phyloP scores from a whole-genome alignment of 2,113 vertebrate species.

The Speoplatyrhinus poulsoni region DNA sequence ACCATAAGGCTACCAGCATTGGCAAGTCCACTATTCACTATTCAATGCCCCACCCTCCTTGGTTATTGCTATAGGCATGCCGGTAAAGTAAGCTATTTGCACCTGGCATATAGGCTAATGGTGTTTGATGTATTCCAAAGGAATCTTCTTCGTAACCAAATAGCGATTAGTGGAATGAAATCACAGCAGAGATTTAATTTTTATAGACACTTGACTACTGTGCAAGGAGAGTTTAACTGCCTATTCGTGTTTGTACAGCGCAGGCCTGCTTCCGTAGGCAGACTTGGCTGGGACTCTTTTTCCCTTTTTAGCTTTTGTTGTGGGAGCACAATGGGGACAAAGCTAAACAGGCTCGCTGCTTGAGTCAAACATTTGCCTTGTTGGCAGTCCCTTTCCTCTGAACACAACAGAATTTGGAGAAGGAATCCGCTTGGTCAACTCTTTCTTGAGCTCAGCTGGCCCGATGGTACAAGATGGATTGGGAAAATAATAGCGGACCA shows the following conservation, averaged over 20 bases:
- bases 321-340: slow-evolving; percentile 18
- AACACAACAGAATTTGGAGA: slow-evolving; percentile 32
- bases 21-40: no score
- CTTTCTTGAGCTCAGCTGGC: slow-evolving; percentile 42
- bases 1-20: no score
- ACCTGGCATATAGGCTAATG: no score
- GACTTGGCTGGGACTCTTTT: neutral
- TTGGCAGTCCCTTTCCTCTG: slow-evolving; percentile 19
- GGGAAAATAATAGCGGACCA: slow-evolving; percentile 67
- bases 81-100: no score
- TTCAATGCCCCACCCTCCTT: no score
- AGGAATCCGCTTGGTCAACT: slow-evolving; percentile 46
- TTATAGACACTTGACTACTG: slow-evolving; percentile 43
- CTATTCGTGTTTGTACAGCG: slow-evolving; percentile 41
- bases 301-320: slow-evolving; percentile 13
- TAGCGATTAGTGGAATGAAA: slow-evolving; percentile 56
- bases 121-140: no score
- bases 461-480: slow-evolving; percentile 58
- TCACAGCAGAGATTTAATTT: slow-evolving; percentile 53
- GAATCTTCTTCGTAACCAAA: slow-evolving; percentile 42
- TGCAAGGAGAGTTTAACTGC: slow-evolving; percentile 36
- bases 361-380: slow-evolving; percentile 31
- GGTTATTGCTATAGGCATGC: no score
- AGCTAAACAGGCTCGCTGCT: slow-evolving; percentile 15
- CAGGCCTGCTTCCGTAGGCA: slow-evolving; percentile 11